These are phyloP conservation scores for Oasisia sp. DNA, from an alignment of 2,888 invertebrate species.

Conservation along the genomic window DNA sequence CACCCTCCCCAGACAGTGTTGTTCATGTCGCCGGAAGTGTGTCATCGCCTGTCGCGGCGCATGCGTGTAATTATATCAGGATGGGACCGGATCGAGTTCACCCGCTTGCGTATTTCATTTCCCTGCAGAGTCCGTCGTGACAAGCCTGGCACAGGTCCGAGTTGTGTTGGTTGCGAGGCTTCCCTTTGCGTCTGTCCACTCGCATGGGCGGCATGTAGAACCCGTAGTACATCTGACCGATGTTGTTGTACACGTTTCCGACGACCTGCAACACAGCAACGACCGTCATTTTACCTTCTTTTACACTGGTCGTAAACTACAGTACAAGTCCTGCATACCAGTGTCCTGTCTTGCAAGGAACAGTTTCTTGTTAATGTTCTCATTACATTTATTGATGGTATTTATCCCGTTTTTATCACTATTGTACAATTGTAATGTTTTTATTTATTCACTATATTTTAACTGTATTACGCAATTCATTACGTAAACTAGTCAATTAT, in stretches of 20 bases:
- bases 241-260: slow-evolving; percentile 65
- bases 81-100: not conserved
- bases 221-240: slow-evolving; percentile 67
- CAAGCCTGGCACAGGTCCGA: slow-evolving; percentile 67
- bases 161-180: slow-evolving; percentile 67
- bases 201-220: slow-evolving; percentile 64
- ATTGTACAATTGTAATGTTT: too few species aligned
- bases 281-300: not conserved
- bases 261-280: slow-evolving; percentile 58
- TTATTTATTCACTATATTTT: too few species aligned
- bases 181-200: slow-evolving; percentile 65
- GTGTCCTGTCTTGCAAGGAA: too few species aligned
- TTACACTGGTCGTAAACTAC: not conserved
- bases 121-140: slow-evolving; percentile 58
- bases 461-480: too few species aligned
- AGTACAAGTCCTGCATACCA: not conserved
- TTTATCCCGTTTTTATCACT: too few species aligned
- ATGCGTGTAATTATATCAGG: not conserved
- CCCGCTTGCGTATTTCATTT: slow-evolving; percentile 23
- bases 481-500: too few species aligned
- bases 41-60: not conserved
- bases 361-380: too few species aligned
- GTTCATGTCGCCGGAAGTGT: not conserved
- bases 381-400: too few species aligned
- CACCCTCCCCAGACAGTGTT: not conserved